Percentiles rank a stretch among this genome's conserved stretches.
These are phyloP conservation scores for Macroramphosus scolopax DNA, from an alignment of 2,797 vertebrate genomes.

Conservation along the genomic window DNA sequence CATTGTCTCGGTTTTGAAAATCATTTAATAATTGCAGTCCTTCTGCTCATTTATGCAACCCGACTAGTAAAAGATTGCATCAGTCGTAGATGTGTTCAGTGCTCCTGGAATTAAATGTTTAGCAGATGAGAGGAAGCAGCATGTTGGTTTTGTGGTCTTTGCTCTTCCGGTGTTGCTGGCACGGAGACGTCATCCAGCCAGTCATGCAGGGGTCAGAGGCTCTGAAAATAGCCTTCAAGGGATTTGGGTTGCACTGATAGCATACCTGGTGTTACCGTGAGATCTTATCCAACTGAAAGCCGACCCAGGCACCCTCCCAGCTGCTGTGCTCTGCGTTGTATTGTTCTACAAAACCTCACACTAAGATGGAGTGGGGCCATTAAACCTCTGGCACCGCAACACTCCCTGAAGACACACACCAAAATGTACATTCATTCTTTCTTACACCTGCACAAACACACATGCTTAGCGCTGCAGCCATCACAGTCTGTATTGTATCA, in stretches of 20 bases:
- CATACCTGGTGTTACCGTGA: slow-evolving; percentile 65
- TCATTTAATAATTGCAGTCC: no score
- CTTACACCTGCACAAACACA: slow-evolving; percentile 44
- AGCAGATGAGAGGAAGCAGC: slow-evolving; percentile 45
- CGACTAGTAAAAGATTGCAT: no score
- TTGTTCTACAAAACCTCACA: slow-evolving; percentile 65
- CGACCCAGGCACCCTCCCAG: slow-evolving; percentile 38
- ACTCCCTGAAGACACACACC: slow-evolving; percentile 53
- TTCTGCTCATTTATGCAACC: no score
- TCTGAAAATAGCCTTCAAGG: slow-evolving; percentile 61
- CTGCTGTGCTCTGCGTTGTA: slow-evolving; percentile 47
- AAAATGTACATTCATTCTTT: slow-evolving; percentile 21
- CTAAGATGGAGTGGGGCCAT: slow-evolving; percentile 69
- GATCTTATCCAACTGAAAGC: slow-evolving; percentile 53
- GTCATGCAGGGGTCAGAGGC: slow-evolving; percentile 57
- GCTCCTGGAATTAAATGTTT: no score
- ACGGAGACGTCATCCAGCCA: slow-evolving; percentile 48
- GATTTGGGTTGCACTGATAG: slow-evolving; percentile 50
- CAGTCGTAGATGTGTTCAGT: slow-evolving; percentile 20
- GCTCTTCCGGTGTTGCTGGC: slow-evolving; percentile 48
- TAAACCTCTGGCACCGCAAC: slow-evolving; percentile 59
- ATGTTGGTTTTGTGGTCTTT: slow-evolving; percentile 18
- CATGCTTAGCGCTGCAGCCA: slow-evolving; percentile 16
- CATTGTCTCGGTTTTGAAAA: no score
- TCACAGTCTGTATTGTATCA: no score